Conservation (phyloP, 2,888 invertebrate species). For the Drepana falcataria region DNA sequence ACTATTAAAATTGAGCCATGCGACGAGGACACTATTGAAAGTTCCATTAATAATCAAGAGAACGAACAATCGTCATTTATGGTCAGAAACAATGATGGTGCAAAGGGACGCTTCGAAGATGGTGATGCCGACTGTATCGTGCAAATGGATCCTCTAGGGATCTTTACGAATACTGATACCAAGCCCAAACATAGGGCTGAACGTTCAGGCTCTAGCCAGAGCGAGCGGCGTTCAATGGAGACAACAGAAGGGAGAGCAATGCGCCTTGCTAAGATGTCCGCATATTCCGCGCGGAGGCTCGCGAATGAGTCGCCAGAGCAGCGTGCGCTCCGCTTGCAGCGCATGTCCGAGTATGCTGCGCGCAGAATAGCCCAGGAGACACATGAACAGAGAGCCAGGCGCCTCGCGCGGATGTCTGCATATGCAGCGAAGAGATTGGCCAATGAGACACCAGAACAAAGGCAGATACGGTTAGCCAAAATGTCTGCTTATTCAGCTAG, state of each 20-base stretch:
- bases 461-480: slow-evolving; percentile 48
- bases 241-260: slow-evolving; percentile 50
- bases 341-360: slow-evolving; percentile 71
- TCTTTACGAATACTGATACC: background rate
- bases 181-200: background rate
- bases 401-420: slow-evolving; percentile 66
- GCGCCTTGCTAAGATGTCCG: slow-evolving; percentile 66
- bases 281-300: slow-evolving; percentile 64
- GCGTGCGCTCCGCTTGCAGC: slow-evolving; percentile 51
- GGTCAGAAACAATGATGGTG: background rate
- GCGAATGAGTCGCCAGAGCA: slow-evolving; percentile 65
- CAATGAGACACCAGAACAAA: slow-evolving; percentile 59
- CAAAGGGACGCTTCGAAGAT: background rate
- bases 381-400: slow-evolving; percentile 54
- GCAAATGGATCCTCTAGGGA: background rate
- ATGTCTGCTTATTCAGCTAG: slow-evolving; percentile 70
- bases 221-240: slow-evolving; percentile 27
- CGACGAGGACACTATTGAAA: slow-evolving; percentile 23
- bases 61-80: slow-evolving; percentile 15
- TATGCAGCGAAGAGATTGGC: slow-evolving; percentile 67
- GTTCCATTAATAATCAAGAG: slow-evolving; percentile 30
- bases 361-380: slow-evolving; percentile 57
- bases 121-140: background rate
- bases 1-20: slow-evolving; percentile 41
- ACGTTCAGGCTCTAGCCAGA: background rate